Evolutionary conservation across 1,140 invertebrate species (phyloP).

Genomic region (Asbolus verrucosus): DNA sequence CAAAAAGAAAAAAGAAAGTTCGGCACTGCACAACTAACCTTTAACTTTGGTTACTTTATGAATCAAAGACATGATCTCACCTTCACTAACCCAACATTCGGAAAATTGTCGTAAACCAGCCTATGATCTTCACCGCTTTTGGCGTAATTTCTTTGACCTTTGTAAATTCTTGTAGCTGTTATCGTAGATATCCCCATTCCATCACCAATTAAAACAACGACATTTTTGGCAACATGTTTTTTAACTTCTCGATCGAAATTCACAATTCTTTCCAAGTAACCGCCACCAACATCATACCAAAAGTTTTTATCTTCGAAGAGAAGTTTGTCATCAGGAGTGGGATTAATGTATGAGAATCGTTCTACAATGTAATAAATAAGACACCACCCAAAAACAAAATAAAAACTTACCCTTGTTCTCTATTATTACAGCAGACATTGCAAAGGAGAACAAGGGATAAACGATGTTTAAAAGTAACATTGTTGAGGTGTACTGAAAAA

Average conservation of each 20-base stretch:
- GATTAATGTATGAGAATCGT: slow-evolving; percentile 10
- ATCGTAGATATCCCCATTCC: slow-evolving; percentile 84
- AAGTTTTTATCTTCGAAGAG: slow-evolving; percentile 28
- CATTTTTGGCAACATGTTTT: slow-evolving; percentile 52
- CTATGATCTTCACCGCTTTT: slow-evolving; percentile 73
- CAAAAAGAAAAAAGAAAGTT: too few species aligned
- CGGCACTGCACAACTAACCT: too few species aligned
- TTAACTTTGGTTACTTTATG: background rate
- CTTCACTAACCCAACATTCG: slow-evolving; percentile 77
- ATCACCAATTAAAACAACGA: slow-evolving; percentile 86
- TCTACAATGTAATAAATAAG: background rate
- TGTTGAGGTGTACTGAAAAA: too few species aligned
- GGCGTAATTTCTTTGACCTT: slow-evolving; percentile 68
- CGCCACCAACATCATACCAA: slow-evolving; percentile 37
- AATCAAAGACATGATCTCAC: slow-evolving; percentile 65
- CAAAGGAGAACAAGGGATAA: too few species aligned
- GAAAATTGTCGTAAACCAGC: slow-evolving; percentile 80
- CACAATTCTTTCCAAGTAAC: slow-evolving; percentile 18
- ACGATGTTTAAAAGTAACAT: too few species aligned
- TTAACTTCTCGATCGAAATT: slow-evolving; percentile 11
- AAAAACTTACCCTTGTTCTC: slow-evolving; percentile 8
- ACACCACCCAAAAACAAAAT: too few species aligned
- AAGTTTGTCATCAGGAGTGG: slow-evolving; percentile 28
- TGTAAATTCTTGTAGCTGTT: slow-evolving; percentile 79
- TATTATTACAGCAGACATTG: slow-evolving; percentile 1